Percentiles rank a stretch among this genome's conserved stretches.
These are phyloP conservation scores for Chloroceryle aenea DNA, from an alignment of 2,113 vertebrate genomes.

Conservation along the genomic window DNA sequence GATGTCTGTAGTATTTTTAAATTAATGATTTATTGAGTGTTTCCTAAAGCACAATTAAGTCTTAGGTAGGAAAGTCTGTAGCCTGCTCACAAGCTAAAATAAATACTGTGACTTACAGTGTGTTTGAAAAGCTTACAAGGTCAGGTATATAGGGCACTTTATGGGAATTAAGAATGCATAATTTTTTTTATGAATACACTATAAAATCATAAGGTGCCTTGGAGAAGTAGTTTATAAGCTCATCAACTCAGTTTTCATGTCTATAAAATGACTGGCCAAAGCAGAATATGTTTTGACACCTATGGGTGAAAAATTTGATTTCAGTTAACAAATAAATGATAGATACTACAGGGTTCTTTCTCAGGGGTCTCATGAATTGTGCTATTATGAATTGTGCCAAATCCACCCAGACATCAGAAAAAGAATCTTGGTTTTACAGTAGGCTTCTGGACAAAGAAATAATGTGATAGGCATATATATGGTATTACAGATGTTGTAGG, in stretches of 20 bases:
- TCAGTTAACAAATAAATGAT: background rate
- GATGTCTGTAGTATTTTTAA: background rate
- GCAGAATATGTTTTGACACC: background rate
- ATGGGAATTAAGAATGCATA: background rate
- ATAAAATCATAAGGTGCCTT: background rate
- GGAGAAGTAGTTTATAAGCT: background rate
- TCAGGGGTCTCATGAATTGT: background rate
- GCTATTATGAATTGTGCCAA: background rate
- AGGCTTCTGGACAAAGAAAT: background rate
- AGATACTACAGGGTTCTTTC: background rate
- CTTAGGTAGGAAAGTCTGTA: background rate
- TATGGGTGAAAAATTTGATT: background rate
- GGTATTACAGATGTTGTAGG: background rate
- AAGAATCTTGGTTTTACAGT: background rate
- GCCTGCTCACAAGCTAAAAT: background rate
- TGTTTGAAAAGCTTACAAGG: background rate
- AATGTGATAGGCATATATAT: background rate
- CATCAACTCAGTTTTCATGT: background rate
- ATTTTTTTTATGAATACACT: background rate
- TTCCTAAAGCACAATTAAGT: background rate
- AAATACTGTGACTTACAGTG: background rate
- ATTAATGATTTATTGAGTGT: background rate
- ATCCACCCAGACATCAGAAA: background rate
- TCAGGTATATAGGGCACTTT: background rate
- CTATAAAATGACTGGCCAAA: background rate